phyloP scores from a whole-genome alignment of 2,888 invertebrate genomes.

The Aspidiotus rigidus region DNA sequence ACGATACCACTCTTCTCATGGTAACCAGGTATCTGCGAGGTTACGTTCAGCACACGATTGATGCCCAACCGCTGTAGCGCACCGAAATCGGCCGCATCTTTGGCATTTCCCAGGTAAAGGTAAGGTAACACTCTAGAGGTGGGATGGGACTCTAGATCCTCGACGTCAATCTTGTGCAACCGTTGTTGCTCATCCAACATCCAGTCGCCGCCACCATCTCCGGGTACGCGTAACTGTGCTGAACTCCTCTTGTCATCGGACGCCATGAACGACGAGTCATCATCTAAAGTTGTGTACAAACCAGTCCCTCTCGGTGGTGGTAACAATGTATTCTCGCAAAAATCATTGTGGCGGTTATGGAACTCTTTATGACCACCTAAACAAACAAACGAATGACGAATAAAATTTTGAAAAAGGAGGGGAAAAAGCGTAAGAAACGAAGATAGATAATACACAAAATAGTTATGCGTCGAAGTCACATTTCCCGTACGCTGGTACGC shows the following conservation, averaged over 20 bases:
- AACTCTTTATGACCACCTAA: conserved; percentile 63
- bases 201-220: conserved; percentile 20
- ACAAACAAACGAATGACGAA: conserved; percentile 39
- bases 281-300: conserved; percentile 37
- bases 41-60: conserved; percentile 71
- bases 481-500: too few relatives aligned
- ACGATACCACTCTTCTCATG: conserved; percentile 57
- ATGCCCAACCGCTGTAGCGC: conserved; percentile 58
- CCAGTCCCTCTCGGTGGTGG: conserved; percentile 40
- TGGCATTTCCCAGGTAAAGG: conserved; percentile 71
- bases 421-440: background rate
- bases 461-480: too few relatives aligned
- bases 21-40: conserved; percentile 63
- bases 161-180: conserved; percentile 42
- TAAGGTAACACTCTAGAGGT: conserved; percentile 70
- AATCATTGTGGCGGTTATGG: conserved; percentile 57
- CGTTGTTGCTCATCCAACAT: background rate
- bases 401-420: conserved; percentile 1
- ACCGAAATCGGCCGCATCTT: conserved; percentile 64
- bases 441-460: too few relatives aligned
- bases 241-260: conserved; percentile 20
- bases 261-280: conserved; percentile 40
- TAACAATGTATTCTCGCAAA: conserved; percentile 61
- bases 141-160: conserved; percentile 63
- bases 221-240: too few relatives aligned